A percentile compares a stretch with the other conserved stretches of the same genome.
phyloP scores from a whole-genome alignment of 2,888 invertebrate genomes.

The Zaprionus bogoriensis region DNA sequence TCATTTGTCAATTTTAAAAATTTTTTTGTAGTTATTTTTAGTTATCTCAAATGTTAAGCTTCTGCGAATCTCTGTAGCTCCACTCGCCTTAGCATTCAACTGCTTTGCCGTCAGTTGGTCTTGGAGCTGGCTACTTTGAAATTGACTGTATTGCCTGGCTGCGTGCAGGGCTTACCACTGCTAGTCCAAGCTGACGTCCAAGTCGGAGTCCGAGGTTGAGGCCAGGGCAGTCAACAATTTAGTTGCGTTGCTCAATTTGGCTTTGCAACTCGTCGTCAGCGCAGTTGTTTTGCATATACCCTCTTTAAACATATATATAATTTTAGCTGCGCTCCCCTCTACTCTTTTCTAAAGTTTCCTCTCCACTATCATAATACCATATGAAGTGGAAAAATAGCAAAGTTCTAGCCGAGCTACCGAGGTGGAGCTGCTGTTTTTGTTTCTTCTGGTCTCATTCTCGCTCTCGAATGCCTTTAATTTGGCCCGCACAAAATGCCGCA shows the following conservation, averaged over 20 bases:
- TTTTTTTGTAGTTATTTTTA: too few species aligned
- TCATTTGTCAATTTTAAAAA: too few species aligned
- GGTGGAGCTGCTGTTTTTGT: neutral
- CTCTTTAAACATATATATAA: too few species aligned
- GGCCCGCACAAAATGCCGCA: constrained; percentile 38
- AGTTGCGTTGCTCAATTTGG: constrained; percentile 38
- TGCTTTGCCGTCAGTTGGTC: constrained; percentile 7
- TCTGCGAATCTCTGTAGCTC: neutral
- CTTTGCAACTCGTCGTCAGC: constrained; percentile 15
- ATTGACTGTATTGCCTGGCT: constrained; percentile 20
- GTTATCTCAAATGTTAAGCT: neutral
- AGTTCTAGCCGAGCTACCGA: constrained; percentile 15
- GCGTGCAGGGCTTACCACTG: constrained; percentile 1
- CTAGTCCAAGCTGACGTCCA: neutral
- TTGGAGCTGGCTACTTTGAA: constrained; percentile 15
- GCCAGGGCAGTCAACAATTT: constrained; percentile 18
- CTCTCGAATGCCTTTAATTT: constrained; percentile 48
- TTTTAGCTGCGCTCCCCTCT: constrained; percentile 12
- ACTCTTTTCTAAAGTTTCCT: neutral
- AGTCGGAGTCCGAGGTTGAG: neutral
- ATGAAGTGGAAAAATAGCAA: constrained; percentile 56
- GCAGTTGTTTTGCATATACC: constrained; percentile 40
- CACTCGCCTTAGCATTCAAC: neutral
- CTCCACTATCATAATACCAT: constrained; percentile 31
- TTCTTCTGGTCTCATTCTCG: neutral